Evolutionary conservation across 2,797 vertebrate genomes (phyloP), one percentile per base, ranked within the genome.

Genomic region (Acanthurus leucopareius): DNA sequence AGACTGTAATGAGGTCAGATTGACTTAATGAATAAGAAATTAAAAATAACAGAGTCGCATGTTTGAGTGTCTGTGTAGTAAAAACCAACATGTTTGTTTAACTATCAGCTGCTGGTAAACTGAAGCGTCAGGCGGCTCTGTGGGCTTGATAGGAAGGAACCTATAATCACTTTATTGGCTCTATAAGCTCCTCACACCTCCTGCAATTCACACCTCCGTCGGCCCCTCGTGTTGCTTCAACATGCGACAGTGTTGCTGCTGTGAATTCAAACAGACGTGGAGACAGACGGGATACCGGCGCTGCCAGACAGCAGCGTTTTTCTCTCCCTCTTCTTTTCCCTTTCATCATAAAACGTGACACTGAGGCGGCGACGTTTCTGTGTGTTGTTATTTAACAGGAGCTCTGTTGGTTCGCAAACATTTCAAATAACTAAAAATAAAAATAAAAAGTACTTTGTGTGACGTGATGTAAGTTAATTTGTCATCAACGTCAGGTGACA

Each of bases 121-220:
- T 32, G 45, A 75, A 65, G 14, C 0, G 15, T 54, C 62, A 49
- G 42, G 57, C 68, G 45, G 67, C 57, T 68, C 60, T 15, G 53
- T 8, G 52, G 54, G 42, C 54, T 16, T 59, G 79, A 86, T 77
- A 76, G 75, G 81, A 84, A 78, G 84, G 66, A 84, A 62, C 78
- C 71, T 45, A 76, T 84, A 78, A 89, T 91, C 57, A 72, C 82
- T 89, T 90, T 85, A 91, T 82, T 86, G 86, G 63, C 79, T 80
- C 80, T 8, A 14, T 72, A 64, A 83, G 83, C 79, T 80, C 32
- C 63, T 88, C 83, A 72, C 88, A 77, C 87, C 69, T 69, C 76
- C 68, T 77, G 45, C 65, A 67, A 16, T 66, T 87, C 84, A 83
- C 88, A 89, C 86, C 74, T 66, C 80, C 4, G 69, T 59, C 51